Conservation (phyloP, 2,888 invertebrate species). For the Venustoraphidia nigricollis region DNA sequence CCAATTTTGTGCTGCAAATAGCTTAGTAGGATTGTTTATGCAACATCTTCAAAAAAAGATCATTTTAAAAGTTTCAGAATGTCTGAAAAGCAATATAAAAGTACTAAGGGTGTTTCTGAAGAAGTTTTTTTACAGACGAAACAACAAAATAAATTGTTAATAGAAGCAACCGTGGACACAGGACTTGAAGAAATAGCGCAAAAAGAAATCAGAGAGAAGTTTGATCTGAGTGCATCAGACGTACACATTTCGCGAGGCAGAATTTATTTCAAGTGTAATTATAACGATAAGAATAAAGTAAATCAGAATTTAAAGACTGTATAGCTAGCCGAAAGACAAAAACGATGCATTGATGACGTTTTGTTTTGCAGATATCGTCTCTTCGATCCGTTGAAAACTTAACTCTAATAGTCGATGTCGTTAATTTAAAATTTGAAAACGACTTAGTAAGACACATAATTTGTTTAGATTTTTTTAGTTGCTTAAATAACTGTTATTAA, state of each 20-base stretch:
- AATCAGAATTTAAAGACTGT: too few relatives aligned
- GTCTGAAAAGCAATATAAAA: too few relatives aligned
- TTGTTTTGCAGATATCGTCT: too few relatives aligned
- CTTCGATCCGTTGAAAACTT: not conserved
- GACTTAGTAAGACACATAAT: not conserved
- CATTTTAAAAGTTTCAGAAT: too few relatives aligned
- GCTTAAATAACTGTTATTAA: too few relatives aligned
- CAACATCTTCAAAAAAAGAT: too few relatives aligned
- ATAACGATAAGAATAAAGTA: not conserved
- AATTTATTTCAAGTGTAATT: not conserved
- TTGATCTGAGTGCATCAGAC: not conserved
- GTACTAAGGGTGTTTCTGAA: too few relatives aligned
- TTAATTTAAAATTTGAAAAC: not conserved
- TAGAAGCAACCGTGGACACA: conserved; percentile 2
- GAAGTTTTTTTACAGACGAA: too few relatives aligned
- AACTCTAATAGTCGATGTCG: not conserved
- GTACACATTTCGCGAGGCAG: not conserved
- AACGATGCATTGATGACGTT: too few relatives aligned
- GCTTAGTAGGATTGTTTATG: too few relatives aligned
- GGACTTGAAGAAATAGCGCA: not conserved
- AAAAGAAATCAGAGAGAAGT: not conserved
- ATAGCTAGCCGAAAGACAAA: not conserved
- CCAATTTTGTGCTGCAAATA: too few relatives aligned
- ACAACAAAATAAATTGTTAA: not conserved
- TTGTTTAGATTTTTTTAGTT: too few relatives aligned